phyloP scores from a whole-genome alignment of 2,888 invertebrate species.

The Limnephilus lunatus region DNA sequence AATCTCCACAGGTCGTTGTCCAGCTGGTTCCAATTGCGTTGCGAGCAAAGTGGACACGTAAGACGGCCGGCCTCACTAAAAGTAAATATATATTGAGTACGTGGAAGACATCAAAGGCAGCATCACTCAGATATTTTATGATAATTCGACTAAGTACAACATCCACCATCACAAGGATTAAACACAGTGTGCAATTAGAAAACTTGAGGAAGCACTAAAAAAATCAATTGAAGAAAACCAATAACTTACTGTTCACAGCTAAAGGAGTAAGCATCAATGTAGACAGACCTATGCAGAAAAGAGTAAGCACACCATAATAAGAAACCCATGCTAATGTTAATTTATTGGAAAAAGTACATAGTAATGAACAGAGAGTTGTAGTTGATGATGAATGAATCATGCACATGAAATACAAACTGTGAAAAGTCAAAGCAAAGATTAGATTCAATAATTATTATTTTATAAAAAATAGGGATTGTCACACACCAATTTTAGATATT shows the following conservation, averaged over 20 bases:
- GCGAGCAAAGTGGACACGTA: constrained; percentile 91
- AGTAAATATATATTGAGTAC: constrained; percentile 44
- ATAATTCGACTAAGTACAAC: background rate
- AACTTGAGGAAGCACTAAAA: background rate
- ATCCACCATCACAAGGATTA: background rate
- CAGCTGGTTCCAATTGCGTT: constrained; percentile 92
- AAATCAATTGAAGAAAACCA: constrained; percentile 17
- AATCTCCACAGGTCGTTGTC: constrained; percentile 94
- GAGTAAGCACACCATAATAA: constrained; percentile 68
- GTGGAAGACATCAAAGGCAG: background rate
- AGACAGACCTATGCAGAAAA: constrained; percentile 75
- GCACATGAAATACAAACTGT: constrained; percentile 11
- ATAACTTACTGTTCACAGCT: constrained; percentile 79
- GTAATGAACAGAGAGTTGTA: constrained; percentile 11
- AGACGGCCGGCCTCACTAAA: constrained; percentile 85
- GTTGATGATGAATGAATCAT: constrained; percentile 17
- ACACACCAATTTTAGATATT: constrained; percentile 24
- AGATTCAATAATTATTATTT: constrained; percentile 31
- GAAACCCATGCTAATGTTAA: constrained; percentile 63
- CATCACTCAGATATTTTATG: background rate
- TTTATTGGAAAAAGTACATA: constrained; percentile 33
- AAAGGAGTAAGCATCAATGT: constrained; percentile 78
- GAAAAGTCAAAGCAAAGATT: constrained; percentile 23
- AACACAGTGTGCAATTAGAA: background rate
- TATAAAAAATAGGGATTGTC: constrained; percentile 17